These are phyloP conservation scores for Actenoides hombroni DNA, from an alignment of 2,113 vertebrate genomes.

Conservation along the genomic window DNA sequence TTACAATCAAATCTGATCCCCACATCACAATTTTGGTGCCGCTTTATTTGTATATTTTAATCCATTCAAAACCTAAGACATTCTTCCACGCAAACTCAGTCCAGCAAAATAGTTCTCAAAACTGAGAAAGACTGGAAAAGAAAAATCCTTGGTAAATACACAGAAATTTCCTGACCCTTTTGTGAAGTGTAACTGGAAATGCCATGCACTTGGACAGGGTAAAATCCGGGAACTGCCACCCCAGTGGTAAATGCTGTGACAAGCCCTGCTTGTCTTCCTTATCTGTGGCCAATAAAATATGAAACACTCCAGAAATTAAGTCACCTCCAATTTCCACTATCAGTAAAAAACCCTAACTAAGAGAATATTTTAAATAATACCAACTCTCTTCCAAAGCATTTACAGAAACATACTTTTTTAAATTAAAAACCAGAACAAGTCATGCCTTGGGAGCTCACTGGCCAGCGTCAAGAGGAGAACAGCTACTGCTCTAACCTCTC, in stretches of 20 bases:
- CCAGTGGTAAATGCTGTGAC: neutral
- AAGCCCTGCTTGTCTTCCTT: neutral
- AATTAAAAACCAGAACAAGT: neutral
- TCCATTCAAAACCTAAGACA: neutral
- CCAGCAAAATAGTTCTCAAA: neutral
- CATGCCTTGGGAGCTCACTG: accelerated
- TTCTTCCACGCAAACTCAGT: neutral
- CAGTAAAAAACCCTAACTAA: neutral
- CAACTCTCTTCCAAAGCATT: neutral
- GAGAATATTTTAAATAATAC: neutral
- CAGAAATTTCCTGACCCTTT: neutral
- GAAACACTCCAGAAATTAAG: neutral
- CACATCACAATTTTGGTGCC: neutral
- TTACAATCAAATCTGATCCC: accelerated
- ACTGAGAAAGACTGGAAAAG: neutral
- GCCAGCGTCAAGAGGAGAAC: accelerated
- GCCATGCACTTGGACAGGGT: neutral
- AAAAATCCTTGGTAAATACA: neutral
- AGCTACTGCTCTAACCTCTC: neutral
- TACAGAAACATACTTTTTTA: neutral
- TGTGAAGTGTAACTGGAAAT: neutral
- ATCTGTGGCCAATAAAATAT: neutral
- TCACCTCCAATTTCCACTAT: neutral
- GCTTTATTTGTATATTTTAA: neutral
- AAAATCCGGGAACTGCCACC: neutral